Evolutionary conservation across 1,140 invertebrate species (phyloP).

Genomic region (Ceratitis capitata): DNA sequence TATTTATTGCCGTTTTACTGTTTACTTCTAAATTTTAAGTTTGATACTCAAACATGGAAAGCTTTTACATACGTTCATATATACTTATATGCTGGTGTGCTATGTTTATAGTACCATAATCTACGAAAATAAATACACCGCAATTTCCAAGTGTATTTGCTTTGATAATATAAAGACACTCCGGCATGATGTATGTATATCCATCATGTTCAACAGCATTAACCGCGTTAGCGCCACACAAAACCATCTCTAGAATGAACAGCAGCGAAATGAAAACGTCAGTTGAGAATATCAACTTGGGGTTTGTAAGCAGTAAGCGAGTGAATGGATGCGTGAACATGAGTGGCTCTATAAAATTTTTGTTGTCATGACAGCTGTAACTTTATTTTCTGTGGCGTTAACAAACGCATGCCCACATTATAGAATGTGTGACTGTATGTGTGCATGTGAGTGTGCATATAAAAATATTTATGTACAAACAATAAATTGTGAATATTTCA

Average conservation of each 20-base stretch:
- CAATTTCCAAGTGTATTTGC: background rate
- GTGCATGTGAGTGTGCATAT: background rate
- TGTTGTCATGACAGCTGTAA: constrained; percentile 24
- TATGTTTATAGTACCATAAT: background rate
- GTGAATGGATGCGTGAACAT: background rate
- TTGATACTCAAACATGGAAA: too few species aligned
- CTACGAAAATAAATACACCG: background rate
- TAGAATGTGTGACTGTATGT: too few species aligned
- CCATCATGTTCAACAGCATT: background rate
- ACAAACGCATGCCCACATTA: background rate
- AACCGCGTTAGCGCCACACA: background rate
- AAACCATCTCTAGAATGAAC: background rate
- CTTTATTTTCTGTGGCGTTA: background rate
- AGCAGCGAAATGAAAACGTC: background rate
- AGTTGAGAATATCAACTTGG: background rate
- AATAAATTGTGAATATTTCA: background rate
- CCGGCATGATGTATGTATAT: too few species aligned
- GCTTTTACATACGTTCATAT: too few species aligned
- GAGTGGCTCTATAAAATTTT: background rate
- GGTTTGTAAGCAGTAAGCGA: background rate
- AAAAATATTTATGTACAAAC: background rate
- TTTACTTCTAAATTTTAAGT: too few species aligned
- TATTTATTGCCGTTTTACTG: too few species aligned
- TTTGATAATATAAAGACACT: background rate
- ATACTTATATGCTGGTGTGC: too few species aligned